Evolutionary conservation across 2,888 invertebrate species (phyloP).

Genomic region (Sympetrum striolatum): DNA sequence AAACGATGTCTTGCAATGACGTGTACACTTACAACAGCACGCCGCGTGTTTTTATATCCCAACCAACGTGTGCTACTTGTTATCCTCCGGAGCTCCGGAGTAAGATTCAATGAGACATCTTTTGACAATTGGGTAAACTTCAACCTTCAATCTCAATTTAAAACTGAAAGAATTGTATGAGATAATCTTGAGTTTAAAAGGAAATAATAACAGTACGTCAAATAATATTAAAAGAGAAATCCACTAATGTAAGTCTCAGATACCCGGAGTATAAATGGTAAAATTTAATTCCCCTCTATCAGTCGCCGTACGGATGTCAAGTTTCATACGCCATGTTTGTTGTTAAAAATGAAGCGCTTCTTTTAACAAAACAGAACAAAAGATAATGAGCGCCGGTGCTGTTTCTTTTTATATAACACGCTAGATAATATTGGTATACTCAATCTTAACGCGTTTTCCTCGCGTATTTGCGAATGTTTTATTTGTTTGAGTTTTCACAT

Average conservation of each 20-base stretch:
- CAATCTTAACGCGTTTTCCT: no score
- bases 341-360: no score
- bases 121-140: neutral
- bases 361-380: no score
- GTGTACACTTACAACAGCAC: neutral
- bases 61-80: neutral
- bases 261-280: neutral
- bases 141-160: neutral
- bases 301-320: neutral
- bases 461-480: no score
- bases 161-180: neutral
- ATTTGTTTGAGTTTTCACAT: no score
- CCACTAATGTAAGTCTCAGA: neutral
- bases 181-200: no score
- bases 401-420: no score
- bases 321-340: neutral
- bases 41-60: neutral
- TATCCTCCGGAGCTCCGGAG: neutral
- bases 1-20: neutral
- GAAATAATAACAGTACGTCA: no score
- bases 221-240: neutral
- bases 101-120: neutral
- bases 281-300: neutral
- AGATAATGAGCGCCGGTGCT: no score
- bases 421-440: no score